Base-by-base conservation (phyloP, 2,888 invertebrate species). In the Aproaerema taeniolella region DNA sequence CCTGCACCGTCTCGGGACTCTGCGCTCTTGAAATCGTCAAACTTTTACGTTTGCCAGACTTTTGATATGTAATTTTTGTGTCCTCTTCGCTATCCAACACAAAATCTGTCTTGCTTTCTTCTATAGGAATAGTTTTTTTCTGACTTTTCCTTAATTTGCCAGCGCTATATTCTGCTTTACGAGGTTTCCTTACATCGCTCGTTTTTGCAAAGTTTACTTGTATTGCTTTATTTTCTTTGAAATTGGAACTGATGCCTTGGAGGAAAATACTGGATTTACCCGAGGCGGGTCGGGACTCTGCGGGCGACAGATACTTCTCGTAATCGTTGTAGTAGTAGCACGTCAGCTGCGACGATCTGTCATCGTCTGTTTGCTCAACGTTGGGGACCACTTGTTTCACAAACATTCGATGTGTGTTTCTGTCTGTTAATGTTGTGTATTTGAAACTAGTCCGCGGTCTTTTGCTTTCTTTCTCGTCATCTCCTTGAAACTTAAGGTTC, bases 1-100 rank as follows among this genome's bases (percentile, higher is more conserved):
- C 74, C 60, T 87, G 86, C 7, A 85, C 68, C 1, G 86, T 85
- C 44, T 86, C 85, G 5, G 87, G 87, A 46, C 82, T 86, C 45
- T 76, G 79, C 7, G 74, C 58, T 31, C 83, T 68, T 0, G 87
- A 83, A 47, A 86, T 80, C 0, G 83, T 87, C 0, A 87, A 60
- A 49, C 83, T 81, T 63, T 82, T 85, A 42, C 82, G 63, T 50
- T 75, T 78, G 0, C 76, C 80, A 36, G 60, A 52, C 38, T 71
- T 81, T 36, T 67, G 60, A 54, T 62, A 83, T 28, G 65, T 48
- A 32, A 85, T 65, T 62, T 76, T 76, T 5, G 78, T 63, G 36
- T 73, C 63, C 13, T 66, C 57, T 31, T 53, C 51, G 31, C 52
- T 49, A 39, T 52, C 45, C 7, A 6, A 4, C 4, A 6, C 20